Evolutionary conservation across 1,140 invertebrate genomes (phyloP), one percentile per base, ranked within the genome.

Genomic region (Colletes latitarsis): DNA sequence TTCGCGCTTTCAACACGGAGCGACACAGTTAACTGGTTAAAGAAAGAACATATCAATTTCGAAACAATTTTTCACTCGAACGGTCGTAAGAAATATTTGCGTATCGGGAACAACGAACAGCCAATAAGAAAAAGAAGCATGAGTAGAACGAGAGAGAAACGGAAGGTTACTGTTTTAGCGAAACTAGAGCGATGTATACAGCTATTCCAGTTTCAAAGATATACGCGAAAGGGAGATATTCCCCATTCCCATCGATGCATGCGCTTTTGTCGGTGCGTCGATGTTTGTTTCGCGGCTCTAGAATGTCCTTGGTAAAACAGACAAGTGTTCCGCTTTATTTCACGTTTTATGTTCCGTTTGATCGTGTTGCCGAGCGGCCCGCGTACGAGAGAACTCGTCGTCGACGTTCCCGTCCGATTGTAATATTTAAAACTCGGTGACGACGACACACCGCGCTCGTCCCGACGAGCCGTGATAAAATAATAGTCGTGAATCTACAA

Each of bases 301-400:
- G 46, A 4, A 15, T 55, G 9, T 64, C 30, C 12, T n/a, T 15
- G 21, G 21, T 74, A 63, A 30, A 74, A 52, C 17, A 55, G 39
- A 21, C 21, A 60, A 72, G 39, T 72, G 30, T 72, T 30, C 60
- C 0, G 15, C 41, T 49, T 60, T 46, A 60, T 72, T 46, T 41
- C 10, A 6, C 19, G 57, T 60, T 73, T 62, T 49, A 30, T 30
- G 19, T n/a, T 17, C 9, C 41, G 21, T 43, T 72, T 58, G 57
- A 30, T 46, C 19, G 14, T 10, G 17, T 17, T 6, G n/a, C 6
- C 8, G 17, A 5, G 39, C 49, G 5, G 41, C 17, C 15, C 53
- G 12, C 53, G 70, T 15, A 41, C 60, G 55, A 30, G 30, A 30
- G 30, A 73, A 46, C 43, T 46, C 43, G 43, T 43, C 43, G 14